These are phyloP conservation scores for Platygyra sinensis DNA, from an alignment of 64 coral and sea anemone species.

Conservation along the genomic window DNA sequence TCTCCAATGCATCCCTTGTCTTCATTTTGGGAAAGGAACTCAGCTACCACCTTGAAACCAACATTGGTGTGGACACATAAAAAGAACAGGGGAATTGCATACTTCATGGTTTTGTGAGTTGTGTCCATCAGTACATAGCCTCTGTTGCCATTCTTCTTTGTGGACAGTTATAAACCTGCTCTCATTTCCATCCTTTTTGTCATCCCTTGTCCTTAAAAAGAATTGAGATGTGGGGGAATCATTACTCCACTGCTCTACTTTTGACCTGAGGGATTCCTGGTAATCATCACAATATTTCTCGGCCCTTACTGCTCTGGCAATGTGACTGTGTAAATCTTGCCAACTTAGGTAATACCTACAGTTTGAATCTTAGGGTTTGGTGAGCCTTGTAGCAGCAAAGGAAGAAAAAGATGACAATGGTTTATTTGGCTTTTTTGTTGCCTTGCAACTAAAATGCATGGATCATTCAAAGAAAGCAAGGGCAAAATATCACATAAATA, in stretches of 20 bases:
- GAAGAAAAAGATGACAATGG: no score
- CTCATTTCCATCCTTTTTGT: neutral
- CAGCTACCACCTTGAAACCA: conserved; percentile 44
- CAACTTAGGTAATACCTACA: conserved; percentile 36
- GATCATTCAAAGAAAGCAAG: no score
- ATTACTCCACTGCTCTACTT: conserved; percentile 28
- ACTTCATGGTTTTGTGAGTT: neutral
- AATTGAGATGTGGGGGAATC: conserved; percentile 16
- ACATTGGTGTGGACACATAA: conserved; percentile 36
- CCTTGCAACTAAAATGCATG: no score
- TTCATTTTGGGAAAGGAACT: conserved; percentile 32
- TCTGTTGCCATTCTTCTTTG: conserved; percentile 11
- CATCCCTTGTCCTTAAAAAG: conserved; percentile 43
- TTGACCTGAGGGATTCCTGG: conserved; percentile 46
- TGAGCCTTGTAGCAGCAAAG: no score
- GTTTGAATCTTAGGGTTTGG: conserved; percentile 34
- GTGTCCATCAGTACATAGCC: conserved; percentile 36
- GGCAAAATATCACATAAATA: no score
- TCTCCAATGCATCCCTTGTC: conserved; percentile 11
- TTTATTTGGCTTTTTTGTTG: no score
- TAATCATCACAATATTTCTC: conserved; percentile 36
- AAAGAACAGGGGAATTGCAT: conserved; percentile 5
- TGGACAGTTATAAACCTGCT: conserved; percentile 21
- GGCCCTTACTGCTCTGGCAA: conserved; percentile 32
- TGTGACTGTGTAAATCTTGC: conserved; percentile 47